Conservation (phyloP, 2,888 invertebrate species). For the Pomacea canaliculata region DNA sequence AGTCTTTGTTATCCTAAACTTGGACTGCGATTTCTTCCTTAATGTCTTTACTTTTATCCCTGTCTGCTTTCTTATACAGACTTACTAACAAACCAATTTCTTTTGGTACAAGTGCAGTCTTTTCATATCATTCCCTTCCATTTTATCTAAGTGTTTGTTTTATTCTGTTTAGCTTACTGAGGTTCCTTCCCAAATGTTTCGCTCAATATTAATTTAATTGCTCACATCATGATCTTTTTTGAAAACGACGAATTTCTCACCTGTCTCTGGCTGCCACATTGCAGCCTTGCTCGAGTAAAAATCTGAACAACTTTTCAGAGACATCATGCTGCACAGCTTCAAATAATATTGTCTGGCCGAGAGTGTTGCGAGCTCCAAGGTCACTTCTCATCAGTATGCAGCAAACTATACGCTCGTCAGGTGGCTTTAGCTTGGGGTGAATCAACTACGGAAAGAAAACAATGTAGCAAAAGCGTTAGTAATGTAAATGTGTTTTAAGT, state of each 20-base stretch:
- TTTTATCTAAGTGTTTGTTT: too few species aligned
- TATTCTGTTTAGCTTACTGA: too few species aligned
- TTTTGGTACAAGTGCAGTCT: too few species aligned
- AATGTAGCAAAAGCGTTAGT: too few species aligned
- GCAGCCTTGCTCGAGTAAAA: conserved; percentile 50
- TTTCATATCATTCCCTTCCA: too few species aligned
- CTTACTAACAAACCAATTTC: too few species aligned
- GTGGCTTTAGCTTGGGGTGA: conserved; percentile 40
- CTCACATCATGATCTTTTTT: not conserved
- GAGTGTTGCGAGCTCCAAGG: conserved; percentile 42
- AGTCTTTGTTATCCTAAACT: too few species aligned
- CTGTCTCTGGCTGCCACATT: conserved; percentile 50
- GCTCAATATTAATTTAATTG: not conserved
- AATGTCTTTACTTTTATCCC: too few species aligned
- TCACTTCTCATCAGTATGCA: conserved; percentile 48
- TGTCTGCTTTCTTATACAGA: too few species aligned
- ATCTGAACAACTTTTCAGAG: conserved; percentile 45
- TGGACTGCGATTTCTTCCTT: too few species aligned
- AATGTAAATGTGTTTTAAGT: too few species aligned
- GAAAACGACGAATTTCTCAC: not conserved
- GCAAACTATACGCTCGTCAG: conserved; percentile 47
- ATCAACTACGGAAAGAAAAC: conserved; percentile 27
- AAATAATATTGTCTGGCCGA: conserved; percentile 57
- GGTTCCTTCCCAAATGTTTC: too few species aligned
- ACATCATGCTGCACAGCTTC: conserved; percentile 52